Percentiles rank a stretch among this genome's conserved stretches.
phyloP scores from a whole-genome alignment of 2,113 vertebrate genomes.

The Cichladusa arquata region DNA sequence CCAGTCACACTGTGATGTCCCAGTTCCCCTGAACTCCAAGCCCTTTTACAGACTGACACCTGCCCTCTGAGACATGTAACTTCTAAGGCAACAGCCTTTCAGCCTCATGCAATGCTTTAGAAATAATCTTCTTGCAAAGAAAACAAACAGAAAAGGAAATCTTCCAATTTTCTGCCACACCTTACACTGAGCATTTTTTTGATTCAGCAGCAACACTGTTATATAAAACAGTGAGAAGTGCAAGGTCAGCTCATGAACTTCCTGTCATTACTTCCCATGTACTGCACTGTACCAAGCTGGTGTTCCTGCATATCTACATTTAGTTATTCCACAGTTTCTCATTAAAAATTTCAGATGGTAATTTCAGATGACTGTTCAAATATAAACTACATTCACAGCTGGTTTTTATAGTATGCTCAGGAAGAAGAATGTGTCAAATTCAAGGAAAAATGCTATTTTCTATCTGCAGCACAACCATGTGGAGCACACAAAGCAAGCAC shows the following conservation, averaged over 20 bases:
- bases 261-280: not conserved
- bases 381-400: not conserved
- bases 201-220: not conserved
- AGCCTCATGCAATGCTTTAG: not conserved
- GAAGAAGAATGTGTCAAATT: not conserved
- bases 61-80: not conserved
- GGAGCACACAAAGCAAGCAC: not conserved
- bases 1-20: not conserved
- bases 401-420: not conserved
- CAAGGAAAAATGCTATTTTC: not conserved
- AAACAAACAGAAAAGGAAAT: constrained; percentile 23
- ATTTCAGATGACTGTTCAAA: not conserved
- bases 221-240: not conserved
- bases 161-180: not conserved
- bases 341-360: not conserved
- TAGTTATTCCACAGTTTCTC: not conserved
- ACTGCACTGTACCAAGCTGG: not conserved
- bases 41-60: not conserved
- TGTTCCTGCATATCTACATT: not conserved
- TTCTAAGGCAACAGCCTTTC: not conserved
- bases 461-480: not conserved
- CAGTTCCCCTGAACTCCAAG: not conserved
- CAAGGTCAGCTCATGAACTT: not conserved
- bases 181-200: not conserved
- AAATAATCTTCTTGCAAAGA: constrained; percentile 1